A percentile compares a stretch with the other conserved stretches of the same genome.
phyloP scores from a whole-genome alignment of 1,140 invertebrate species.

The Drusus annulatus region DNA sequence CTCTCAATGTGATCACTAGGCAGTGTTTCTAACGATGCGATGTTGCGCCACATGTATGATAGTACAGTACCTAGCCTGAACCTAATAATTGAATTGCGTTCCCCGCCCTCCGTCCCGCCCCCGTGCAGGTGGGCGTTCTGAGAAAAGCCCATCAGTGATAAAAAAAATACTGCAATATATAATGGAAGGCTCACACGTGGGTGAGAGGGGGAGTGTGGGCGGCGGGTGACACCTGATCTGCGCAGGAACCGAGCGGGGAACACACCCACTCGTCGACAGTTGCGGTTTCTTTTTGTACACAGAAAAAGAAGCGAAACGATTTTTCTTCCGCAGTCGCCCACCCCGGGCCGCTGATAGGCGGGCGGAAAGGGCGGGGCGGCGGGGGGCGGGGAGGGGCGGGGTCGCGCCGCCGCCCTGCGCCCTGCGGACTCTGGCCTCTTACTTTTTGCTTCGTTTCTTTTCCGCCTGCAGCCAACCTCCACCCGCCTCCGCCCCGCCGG shows the following conservation, averaged over 20 bases:
- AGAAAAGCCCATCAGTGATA: constrained; percentile 36
- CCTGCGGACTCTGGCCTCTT: constrained; percentile 43
- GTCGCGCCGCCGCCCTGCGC: constrained; percentile 53
- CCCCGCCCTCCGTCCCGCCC: constrained; percentile 14
- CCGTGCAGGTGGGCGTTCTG: constrained; percentile 51
- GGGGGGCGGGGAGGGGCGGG: constrained; percentile 45
- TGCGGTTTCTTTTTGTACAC: constrained; percentile 59
- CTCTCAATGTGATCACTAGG: too few species aligned
- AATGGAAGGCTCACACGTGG: constrained; percentile 28
- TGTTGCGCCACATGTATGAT: too few species aligned
- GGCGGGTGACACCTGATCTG: constrained; percentile 51
- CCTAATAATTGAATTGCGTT: constrained; percentile 21
- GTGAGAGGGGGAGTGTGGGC: background rate
- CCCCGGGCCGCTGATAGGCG: constrained; percentile 47
- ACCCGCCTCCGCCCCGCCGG: constrained; percentile 9
- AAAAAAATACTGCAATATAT: constrained; percentile 29
- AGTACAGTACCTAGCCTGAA: too few species aligned
- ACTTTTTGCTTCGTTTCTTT: constrained; percentile 48
- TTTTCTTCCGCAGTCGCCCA: constrained; percentile 48
- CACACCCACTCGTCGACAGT: constrained; percentile 55
- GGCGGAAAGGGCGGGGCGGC: constrained; percentile 15
- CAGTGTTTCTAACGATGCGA: too few species aligned
- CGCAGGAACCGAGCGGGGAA: constrained; percentile 56
- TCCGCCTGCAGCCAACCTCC: constrained; percentile 31
- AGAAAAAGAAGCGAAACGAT: constrained; percentile 59